These are phyloP conservation scores for Orientallactaga bullata DNA, from an alignment of 2,113 vertebrate genomes.

Conservation along the genomic window DNA sequence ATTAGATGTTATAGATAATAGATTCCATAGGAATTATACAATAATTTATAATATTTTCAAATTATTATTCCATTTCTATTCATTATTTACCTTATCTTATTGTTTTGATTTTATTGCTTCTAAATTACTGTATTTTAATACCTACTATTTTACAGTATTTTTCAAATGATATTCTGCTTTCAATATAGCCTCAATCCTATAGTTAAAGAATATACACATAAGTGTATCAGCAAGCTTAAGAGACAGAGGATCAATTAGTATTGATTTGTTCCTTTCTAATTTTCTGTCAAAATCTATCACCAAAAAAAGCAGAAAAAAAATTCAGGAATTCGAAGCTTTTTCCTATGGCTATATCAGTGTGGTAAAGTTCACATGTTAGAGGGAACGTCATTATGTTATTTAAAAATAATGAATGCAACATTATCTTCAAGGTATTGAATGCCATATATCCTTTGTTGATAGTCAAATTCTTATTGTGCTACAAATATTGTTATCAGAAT, in stretches of 20 bases:
- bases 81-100: constrained; percentile 50
- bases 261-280: constrained; percentile 50
- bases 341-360: not conserved
- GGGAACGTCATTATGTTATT: not conserved
- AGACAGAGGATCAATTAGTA: constrained; percentile 52
- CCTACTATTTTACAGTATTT: not conserved
- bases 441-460: not conserved
- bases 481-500: not conserved
- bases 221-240: constrained; percentile 30
- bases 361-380: constrained; percentile 10
- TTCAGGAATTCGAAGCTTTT: not conserved
- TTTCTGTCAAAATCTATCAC: not conserved
- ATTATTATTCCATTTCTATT: not conserved
- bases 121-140: constrained; percentile 29
- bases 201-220: not conserved
- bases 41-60: not conserved
- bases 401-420: not conserved
- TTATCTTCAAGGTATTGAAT: not conserved
- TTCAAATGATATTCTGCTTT: constrained; percentile 2
- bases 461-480: not conserved
- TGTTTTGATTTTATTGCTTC: not conserved
- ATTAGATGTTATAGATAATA: not conserved
- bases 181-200: not conserved
- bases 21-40: constrained; percentile 29
- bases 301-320: not conserved